phyloP scores from a whole-genome alignment of 2,888 invertebrate species.

The Reticulitermes lucifugus region DNA sequence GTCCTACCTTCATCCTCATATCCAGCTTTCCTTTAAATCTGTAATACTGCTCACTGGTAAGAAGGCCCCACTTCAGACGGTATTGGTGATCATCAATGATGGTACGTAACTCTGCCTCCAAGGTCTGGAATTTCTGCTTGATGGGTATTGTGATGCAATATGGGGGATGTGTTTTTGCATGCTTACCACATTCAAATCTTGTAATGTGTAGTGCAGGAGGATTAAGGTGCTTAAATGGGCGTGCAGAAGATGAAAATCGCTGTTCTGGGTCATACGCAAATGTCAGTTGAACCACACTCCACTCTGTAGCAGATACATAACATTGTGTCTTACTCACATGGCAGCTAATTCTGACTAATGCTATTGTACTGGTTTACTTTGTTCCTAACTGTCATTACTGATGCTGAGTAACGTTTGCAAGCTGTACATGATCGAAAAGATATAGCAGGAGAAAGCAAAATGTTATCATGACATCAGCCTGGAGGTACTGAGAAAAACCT shows the following conservation, averaged over 20 bases:
- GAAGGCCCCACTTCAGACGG: neutral
- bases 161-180: neutral
- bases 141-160: neutral
- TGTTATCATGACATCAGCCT: too few species aligned
- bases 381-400: too few species aligned
- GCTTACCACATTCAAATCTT: conserved; percentile 14
- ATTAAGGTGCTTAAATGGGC: neutral
- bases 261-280: neutral
- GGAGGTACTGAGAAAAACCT: too few species aligned
- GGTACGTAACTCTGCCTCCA: conserved; percentile 2
- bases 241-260: neutral
- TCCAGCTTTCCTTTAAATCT: neutral
- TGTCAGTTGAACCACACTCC: conserved; percentile 15
- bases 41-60: neutral
- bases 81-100: conserved; percentile 13
- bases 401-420: too few species aligned
- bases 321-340: too few species aligned
- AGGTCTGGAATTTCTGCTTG: neutral
- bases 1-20: conserved; percentile 23
- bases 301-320: neutral
- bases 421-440: too few species aligned
- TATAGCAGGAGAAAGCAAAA: too few species aligned
- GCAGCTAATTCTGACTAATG: too few species aligned
- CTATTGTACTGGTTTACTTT: too few species aligned
- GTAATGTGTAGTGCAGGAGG: conserved; percentile 19